phyloP scores from a whole-genome alignment of 2,113 vertebrate species.

The Oncorhynchus nerka region DNA sequence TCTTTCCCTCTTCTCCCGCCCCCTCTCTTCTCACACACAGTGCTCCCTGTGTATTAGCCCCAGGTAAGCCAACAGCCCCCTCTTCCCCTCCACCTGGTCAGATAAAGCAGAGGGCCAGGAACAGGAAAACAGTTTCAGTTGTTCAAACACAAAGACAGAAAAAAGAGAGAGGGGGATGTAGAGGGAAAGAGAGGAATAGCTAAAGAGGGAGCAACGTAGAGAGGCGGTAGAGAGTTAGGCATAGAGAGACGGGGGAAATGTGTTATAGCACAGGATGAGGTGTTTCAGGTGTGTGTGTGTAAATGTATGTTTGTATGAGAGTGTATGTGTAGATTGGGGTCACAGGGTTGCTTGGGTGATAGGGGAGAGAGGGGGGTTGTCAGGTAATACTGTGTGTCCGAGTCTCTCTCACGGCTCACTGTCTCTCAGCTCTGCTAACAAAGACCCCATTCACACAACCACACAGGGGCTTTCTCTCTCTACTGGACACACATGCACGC shows the following conservation, averaged over 20 bases:
- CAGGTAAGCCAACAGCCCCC: conserved; percentile 32
- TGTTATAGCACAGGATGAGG: no score
- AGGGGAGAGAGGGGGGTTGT: background rate
- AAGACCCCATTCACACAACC: conserved; percentile 63
- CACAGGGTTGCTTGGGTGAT: background rate
- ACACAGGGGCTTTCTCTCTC: conserved; percentile 46
- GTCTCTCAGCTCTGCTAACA: conserved; percentile 62
- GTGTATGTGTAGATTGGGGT: background rate
- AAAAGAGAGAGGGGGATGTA: conserved; percentile 4
- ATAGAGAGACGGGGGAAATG: background rate
- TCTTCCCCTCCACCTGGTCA: background rate
- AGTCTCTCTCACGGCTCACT: conserved; percentile 46
- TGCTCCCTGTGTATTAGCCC: conserved; percentile 55
- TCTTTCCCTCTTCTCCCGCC: background rate
- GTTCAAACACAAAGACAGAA: conserved; percentile 23
- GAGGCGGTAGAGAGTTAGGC: conserved; percentile 5
- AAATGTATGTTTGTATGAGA: no score
- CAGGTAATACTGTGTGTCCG: conserved; percentile 45
- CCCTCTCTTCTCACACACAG: conserved; percentile 42
- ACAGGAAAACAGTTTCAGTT: conserved; percentile 31
- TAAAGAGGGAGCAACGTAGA: background rate
- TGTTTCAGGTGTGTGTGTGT: conserved; percentile 28
- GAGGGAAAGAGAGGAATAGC: background rate
- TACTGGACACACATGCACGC: background rate
- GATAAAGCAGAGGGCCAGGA: conserved; percentile 33